Conservation (phyloP, 2,888 invertebrate species). For the Trissoscelio sp. region DNA sequence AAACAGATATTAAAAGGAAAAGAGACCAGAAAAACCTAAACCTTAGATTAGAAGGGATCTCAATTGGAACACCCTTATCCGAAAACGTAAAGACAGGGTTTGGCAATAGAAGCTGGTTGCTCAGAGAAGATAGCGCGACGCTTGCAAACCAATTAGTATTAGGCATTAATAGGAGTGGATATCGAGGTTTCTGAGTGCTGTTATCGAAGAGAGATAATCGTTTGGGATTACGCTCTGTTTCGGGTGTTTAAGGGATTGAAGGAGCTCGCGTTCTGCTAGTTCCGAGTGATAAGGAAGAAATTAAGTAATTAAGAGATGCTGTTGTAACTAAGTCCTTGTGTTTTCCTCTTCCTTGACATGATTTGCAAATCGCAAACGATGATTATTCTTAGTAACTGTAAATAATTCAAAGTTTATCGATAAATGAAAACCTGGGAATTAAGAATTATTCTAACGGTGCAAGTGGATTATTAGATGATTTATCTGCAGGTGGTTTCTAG, state of each 20-base stretch:
- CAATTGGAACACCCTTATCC: no score
- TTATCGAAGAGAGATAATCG: constrained; percentile 28
- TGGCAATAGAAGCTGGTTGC: not conserved
- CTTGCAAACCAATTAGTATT: not conserved
- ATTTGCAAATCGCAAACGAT: no score
- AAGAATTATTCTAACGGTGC: not conserved
- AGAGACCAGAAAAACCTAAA: no score
- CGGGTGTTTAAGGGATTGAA: constrained; percentile 2
- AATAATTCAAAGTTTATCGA: no score
- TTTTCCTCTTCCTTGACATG: no score
- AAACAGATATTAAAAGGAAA: no score
- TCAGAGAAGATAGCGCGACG: not conserved
- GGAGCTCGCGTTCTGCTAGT: not conserved
- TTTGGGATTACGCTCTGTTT: constrained; percentile 16
- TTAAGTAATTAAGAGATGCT: constrained; percentile 9
- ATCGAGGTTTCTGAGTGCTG: constrained; percentile 10
- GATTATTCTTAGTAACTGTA: no score
- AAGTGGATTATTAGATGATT: constrained; percentile 20
- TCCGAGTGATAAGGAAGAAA: constrained; percentile 12
- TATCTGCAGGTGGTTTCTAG: not conserved
- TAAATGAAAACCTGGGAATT: not conserved
- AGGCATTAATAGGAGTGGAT: constrained; percentile 3
- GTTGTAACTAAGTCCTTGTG: no score
- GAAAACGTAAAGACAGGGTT: no score
- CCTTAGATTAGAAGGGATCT: no score